Evolutionary conservation across 2,113 vertebrate genomes (phyloP).

Genomic region (Peromyscus leucopus): DNA sequence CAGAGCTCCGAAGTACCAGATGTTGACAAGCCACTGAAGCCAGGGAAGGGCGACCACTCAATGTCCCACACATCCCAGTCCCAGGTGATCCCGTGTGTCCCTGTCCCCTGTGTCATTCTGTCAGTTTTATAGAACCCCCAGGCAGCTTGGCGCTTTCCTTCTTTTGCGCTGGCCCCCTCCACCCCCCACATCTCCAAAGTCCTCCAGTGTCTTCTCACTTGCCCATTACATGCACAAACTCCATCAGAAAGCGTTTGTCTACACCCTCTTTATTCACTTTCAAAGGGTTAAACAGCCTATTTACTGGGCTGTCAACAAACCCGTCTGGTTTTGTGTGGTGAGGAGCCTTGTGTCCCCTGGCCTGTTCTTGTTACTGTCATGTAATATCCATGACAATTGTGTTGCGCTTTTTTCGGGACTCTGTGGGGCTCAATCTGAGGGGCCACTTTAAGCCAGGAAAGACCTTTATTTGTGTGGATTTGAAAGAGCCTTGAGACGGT

Average conservation of each 20-base stretch:
- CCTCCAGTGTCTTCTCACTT: constrained; percentile 87
- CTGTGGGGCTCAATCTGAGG: constrained; percentile 95
- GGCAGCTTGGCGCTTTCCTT: neutral
- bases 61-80: neutral
- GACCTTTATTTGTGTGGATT: constrained; percentile 99
- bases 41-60: neutral
- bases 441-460: constrained; percentile 98
- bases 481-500: constrained; percentile 98
- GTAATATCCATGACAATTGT: constrained; percentile 99
- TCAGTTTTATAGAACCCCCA: neutral
- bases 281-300: constrained; percentile 99
- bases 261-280: constrained; percentile 94
- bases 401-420: constrained; percentile 96
- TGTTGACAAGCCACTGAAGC: neutral
- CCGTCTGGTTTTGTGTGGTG: constrained; percentile 94
- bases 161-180: no score
- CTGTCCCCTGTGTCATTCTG: neutral
- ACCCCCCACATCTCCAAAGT: neutral
- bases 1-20: neutral
- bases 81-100: neutral
- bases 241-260: constrained; percentile 98
- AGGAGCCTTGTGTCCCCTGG: constrained; percentile 94
- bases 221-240: constrained; percentile 92
- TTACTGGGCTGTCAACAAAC: constrained; percentile 98
- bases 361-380: constrained; percentile 96